Evolutionary conservation across 1,140 invertebrate genomes (phyloP), one percentile per base, ranked within the genome.

Genomic region (Solen grandis): DNA sequence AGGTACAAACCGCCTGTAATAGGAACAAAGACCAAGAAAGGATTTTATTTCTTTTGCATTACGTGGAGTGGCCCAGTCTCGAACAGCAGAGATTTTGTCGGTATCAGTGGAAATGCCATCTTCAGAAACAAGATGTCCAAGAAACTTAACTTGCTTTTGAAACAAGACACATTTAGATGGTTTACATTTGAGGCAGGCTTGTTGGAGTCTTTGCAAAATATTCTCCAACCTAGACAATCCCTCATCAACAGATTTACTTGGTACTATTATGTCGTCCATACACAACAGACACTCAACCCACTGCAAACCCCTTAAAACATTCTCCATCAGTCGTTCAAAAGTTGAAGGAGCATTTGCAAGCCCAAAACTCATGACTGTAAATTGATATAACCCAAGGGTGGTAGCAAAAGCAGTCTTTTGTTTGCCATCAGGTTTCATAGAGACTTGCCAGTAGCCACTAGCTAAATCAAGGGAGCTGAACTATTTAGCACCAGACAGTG

Each of bases 151-250:
- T 46, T 81, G 19, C 29, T 73, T 81, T 55, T 90, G 81, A 29
- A 89, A 91, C 75, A 94, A 93, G 36, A 90, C 70, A 46, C 89
- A 92, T 87, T 93, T 93, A 69, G 86, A 59, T 1, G 92, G 82
- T 46, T 92, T 93, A 1, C 94, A 85, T 35, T 92, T 93, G 2
- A 94, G 80, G 33, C 68, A 74, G 1, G 72, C 77, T 25, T 81
- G 54, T 19, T n/a, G n/a, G 0, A 87, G 65, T 14, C 84, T 27
- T 13, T 77, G 22, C 33, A 85, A 82, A 14, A 84, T 29, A 10
- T 77, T 52, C 63, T 83, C 81, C 36, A 83, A 60, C 27, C 68
- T 33, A 38, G 69, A 0, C 4, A 86, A 8, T 10, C 33, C 3
- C 35, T 78, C 33, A n/a, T n/a, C n/a, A 0, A 63, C 54, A 73